Evolutionary conservation across 1,140 invertebrate species (phyloP).

Genomic region (Hyphantria cunea): DNA sequence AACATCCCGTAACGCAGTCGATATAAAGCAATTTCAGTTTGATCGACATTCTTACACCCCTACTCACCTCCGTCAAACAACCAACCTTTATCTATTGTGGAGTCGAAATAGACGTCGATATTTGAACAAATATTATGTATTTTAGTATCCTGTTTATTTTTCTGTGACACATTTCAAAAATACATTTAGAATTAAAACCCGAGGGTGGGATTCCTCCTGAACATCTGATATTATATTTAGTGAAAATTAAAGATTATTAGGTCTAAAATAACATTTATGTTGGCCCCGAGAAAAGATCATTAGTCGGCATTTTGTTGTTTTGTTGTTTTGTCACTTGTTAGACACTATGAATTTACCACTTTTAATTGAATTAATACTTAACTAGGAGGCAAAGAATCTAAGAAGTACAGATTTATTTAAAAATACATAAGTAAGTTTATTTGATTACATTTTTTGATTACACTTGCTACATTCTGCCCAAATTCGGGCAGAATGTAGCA

Average conservation of each 20-base stretch:
- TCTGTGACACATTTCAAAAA: conserved; percentile 16
- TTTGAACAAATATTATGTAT: conserved; percentile 31
- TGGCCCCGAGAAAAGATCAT: conserved; percentile 53
- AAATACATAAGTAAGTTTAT: conserved; percentile 37
- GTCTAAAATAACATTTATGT: conserved; percentile 69
- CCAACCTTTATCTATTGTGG: conserved; percentile 31
- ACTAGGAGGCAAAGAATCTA: no score
- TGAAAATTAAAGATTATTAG: conserved; percentile 64
- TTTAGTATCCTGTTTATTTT: conserved; percentile 20
- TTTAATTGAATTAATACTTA: no score
- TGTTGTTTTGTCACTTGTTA: no score
- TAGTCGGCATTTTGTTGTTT: no score
- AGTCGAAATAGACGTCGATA: conserved; percentile 31
- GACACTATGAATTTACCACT: no score
- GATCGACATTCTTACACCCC: conserved; percentile 33
- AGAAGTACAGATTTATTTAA: conserved; percentile 14
- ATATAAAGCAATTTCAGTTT: conserved; percentile 42
- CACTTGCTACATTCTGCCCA: no score
- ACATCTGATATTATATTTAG: conserved; percentile 67
- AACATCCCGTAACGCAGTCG: conserved; percentile 15
- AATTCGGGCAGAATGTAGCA: conserved; percentile 23
- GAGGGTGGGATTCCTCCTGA: conserved; percentile 56
- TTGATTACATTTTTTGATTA: no score
- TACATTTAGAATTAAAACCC: conserved; percentile 50
- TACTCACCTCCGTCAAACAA: conserved; percentile 32